These are phyloP conservation scores for Sinella curviseta DNA, from an alignment of 1,140 invertebrate genomes.

Conservation along the genomic window DNA sequence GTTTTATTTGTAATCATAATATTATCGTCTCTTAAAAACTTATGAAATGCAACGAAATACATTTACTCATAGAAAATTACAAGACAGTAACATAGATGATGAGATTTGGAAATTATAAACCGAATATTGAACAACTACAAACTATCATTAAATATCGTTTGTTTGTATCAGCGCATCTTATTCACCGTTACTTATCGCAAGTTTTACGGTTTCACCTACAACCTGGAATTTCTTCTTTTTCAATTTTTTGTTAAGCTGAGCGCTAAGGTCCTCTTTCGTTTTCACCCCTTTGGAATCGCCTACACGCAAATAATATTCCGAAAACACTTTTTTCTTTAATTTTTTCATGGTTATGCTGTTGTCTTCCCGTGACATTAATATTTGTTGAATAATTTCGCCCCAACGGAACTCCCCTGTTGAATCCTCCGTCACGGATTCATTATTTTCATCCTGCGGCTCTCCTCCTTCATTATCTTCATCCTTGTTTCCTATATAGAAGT, in stretches of 20 bases:
- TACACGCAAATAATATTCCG: constrained; percentile 14
- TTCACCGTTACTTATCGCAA: neutral
- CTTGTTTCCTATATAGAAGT: neutral
- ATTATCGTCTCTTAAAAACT: too few relatives aligned
- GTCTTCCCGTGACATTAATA: constrained; percentile 8
- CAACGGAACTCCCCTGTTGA: neutral
- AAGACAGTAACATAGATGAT: too few relatives aligned
- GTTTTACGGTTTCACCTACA: constrained; percentile 32
- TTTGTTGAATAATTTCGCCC: neutral
- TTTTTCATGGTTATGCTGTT: constrained; percentile 22
- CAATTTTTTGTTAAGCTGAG: constrained; percentile 13
- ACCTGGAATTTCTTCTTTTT: constrained; percentile 38
- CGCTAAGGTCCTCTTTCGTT: constrained; percentile 25
- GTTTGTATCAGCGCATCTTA: neutral
- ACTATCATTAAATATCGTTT: neutral
- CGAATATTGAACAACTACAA: neutral
- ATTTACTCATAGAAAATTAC: too few relatives aligned
- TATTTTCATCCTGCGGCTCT: constrained; percentile 46
- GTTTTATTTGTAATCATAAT: too few relatives aligned
- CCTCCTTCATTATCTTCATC: constrained; percentile 32
- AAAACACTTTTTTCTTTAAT: constrained; percentile 39
- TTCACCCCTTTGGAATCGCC: constrained; percentile 34
- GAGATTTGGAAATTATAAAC: too few relatives aligned
- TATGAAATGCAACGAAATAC: too few relatives aligned
- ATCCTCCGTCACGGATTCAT: constrained; percentile 36